Evolutionary conservation across 2,888 invertebrate genomes (phyloP).

Genomic region (Lasioglossum figueresi): DNA sequence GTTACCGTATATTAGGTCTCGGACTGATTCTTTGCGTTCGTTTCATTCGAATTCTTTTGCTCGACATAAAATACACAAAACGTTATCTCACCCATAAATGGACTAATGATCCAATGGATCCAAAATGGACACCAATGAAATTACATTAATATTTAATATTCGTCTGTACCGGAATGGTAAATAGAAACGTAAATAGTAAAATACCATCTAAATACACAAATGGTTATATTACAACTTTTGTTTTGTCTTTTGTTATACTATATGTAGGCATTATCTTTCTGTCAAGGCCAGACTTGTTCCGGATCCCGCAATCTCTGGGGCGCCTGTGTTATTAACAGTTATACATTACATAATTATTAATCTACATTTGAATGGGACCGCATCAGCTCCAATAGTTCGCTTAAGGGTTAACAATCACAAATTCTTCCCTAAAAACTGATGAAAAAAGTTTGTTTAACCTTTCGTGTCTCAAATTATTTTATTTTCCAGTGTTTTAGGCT

Average conservation of each 20-base stretch:
- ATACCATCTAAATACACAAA: background rate
- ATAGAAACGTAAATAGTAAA: background rate
- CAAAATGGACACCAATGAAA: no score
- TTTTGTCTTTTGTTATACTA: background rate
- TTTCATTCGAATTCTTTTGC: background rate
- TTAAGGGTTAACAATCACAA: background rate
- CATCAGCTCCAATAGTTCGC: background rate
- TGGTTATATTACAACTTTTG: background rate
- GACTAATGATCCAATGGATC: no score
- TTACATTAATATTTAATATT: background rate
- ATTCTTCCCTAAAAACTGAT: background rate
- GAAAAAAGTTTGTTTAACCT: background rate
- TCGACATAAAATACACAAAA: no score
- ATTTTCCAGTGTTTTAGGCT: background rate
- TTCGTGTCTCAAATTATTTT: background rate
- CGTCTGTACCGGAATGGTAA: background rate
- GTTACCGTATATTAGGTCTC: background rate
- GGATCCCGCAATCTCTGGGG: background rate
- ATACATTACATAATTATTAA: background rate
- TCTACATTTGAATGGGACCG: background rate
- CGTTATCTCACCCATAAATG: no score
- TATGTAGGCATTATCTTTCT: background rate
- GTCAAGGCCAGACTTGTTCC: background rate
- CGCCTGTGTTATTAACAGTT: background rate
- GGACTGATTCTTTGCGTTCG: background rate